phyloP scores from a whole-genome alignment of 2,888 invertebrate genomes.

The Autographa pulchrina region DNA sequence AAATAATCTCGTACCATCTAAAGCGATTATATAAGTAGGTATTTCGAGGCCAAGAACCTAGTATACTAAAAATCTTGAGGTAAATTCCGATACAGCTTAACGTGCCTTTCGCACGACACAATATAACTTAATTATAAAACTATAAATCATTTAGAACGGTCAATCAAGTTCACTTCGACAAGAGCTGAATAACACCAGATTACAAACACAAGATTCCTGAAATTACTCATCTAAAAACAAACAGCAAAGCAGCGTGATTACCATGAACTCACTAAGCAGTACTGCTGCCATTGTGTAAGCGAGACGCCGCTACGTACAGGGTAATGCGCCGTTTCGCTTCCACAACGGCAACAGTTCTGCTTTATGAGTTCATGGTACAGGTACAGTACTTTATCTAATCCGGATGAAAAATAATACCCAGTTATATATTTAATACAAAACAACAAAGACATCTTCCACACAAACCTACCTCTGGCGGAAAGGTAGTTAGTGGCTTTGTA shows the following conservation, averaged over 20 bases:
- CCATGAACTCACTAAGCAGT: too few species aligned
- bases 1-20: slow-evolving; percentile 3
- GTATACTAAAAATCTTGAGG: background rate
- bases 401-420: background rate
- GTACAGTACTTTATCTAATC: background rate
- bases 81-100: background rate
- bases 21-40: background rate
- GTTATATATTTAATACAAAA: slow-evolving; percentile 13
- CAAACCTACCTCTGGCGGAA: slow-evolving; percentile 18
- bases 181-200: background rate
- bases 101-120: background rate
- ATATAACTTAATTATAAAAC: background rate
- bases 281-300: too few species aligned
- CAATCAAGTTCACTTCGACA: background rate
- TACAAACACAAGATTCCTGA: background rate
- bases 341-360: too few species aligned
- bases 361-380: too few species aligned
- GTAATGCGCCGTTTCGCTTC: too few species aligned
- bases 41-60: background rate
- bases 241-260: background rate
- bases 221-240: background rate
- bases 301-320: too few species aligned
- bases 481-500: slow-evolving; percentile 61
- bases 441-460: slow-evolving; percentile 22
- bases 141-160: background rate